A percentile compares a stretch with the other conserved stretches of the same genome.
Conservation (phyloP, 2,888 invertebrate genomes). For the Orchestes rusci region DNA sequence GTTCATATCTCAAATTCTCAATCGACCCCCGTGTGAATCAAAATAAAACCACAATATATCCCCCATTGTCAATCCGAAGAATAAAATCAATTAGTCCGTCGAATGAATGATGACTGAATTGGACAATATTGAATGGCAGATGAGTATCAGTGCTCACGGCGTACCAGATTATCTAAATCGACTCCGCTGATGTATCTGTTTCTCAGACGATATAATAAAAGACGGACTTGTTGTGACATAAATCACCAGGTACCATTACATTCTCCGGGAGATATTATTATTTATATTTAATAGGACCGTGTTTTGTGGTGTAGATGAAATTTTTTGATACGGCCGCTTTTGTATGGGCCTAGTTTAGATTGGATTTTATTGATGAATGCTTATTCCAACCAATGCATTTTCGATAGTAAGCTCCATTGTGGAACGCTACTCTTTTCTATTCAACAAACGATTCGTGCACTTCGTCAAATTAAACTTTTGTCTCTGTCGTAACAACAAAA, state of each 20-base stretch:
- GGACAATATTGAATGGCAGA: slow-evolving; percentile 37
- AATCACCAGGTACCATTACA: slow-evolving; percentile 30
- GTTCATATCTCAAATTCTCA: no score
- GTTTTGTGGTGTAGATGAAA: slow-evolving; percentile 15
- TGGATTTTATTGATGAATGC: no score
- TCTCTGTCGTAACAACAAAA: no score
- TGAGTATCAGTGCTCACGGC: slow-evolving; percentile 36
- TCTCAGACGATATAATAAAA: slow-evolving; percentile 29
- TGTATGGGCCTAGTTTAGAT: no score
- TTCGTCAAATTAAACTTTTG: no score
- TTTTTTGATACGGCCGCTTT: slow-evolving; percentile 15
- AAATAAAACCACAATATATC: neutral
- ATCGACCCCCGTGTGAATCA: no score
- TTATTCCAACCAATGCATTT: no score
- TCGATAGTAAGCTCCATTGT: no score
- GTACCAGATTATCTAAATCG: slow-evolving; percentile 36
- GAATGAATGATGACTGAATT: slow-evolving; percentile 38
- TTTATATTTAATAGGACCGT: slow-evolving; percentile 25
- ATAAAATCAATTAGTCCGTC: slow-evolving; percentile 38
- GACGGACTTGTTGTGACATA: slow-evolving; percentile 27
- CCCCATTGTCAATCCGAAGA: slow-evolving; percentile 36
- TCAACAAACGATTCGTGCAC: no score
- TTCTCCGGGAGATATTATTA: slow-evolving; percentile 26
- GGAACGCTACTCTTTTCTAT: no score
- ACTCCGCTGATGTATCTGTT: slow-evolving; percentile 32